Evolutionary conservation across 2,797 vertebrate genomes (phyloP).

Genomic region (Sebastes goodei): DNA sequence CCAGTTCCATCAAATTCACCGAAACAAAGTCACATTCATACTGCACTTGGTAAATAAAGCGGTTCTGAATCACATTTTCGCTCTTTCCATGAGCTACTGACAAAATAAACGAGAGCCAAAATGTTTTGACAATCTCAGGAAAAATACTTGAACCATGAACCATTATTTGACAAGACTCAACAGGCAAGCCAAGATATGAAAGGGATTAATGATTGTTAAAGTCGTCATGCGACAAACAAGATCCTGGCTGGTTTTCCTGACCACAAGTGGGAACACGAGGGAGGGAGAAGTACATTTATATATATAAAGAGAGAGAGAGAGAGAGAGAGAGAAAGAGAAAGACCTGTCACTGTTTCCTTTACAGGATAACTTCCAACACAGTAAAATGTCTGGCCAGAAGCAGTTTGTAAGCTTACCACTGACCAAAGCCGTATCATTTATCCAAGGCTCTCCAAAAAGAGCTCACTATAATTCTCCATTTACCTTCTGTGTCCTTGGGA

Average conservation of each 20-base stretch:
- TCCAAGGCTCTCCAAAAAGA: constrained; percentile 36
- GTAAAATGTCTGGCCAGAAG: constrained; percentile 41
- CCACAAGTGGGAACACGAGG: not conserved
- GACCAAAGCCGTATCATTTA: constrained; percentile 41
- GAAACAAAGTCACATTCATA: not conserved
- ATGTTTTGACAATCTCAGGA: not conserved
- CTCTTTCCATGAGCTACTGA: not conserved
- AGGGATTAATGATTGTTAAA: not conserved
- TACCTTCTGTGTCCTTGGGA: constrained; percentile 41
- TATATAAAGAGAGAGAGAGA: not conserved
- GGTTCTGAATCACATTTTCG: not conserved
- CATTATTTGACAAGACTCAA: not conserved
- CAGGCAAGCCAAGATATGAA: not conserved
- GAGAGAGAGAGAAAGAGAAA: not conserved
- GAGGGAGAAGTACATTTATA: not conserved
- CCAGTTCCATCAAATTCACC: not conserved
- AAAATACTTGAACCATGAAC: not conserved
- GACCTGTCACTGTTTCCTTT: constrained; percentile 13
- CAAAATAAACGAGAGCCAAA: not conserved
- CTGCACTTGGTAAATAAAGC: not conserved
- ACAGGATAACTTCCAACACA: constrained; percentile 30
- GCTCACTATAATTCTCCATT: constrained; percentile 21
- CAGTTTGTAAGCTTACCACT: constrained; percentile 24
- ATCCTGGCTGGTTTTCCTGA: not conserved
- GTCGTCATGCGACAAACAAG: not conserved